Percentiles rank a stretch among this genome's conserved stretches.
Conservation (phyloP, 2,113 vertebrate species). For the Donacobius atricapilla region DNA sequence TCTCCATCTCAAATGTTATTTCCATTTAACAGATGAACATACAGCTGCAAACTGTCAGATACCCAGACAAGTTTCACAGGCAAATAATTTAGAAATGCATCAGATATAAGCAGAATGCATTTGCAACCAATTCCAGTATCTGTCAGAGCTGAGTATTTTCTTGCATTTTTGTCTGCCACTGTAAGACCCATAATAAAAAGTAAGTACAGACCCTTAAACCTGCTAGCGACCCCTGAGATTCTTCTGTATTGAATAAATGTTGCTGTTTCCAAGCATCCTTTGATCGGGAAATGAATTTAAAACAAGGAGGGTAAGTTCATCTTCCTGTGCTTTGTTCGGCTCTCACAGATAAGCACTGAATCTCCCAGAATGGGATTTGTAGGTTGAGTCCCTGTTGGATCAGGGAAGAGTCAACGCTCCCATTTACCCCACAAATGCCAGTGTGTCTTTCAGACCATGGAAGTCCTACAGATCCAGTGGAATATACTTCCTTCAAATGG, state of each 20-base stretch:
- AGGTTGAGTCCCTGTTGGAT: background rate
- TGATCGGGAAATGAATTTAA: background rate
- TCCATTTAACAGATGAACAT: background rate
- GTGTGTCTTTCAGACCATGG: background rate
- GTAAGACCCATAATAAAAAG: background rate
- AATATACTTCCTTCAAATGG: constrained; percentile 9
- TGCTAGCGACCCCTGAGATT: rapidly evolving
- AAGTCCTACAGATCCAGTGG: background rate
- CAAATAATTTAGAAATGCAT: background rate
- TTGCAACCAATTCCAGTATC: background rate
- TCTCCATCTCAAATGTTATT: background rate
- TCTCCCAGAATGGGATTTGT: background rate
- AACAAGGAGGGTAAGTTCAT: background rate
- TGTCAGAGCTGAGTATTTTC: background rate
- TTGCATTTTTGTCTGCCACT: background rate
- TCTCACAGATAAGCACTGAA: background rate
- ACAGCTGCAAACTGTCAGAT: background rate
- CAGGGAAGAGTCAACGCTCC: background rate
- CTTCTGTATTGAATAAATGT: background rate
- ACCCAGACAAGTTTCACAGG: background rate
- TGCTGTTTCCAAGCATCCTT: background rate
- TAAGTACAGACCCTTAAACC: background rate
- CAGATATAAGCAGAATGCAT: background rate
- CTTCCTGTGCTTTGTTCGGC: background rate
- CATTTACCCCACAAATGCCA: background rate